Percentiles rank a stretch among this genome's conserved stretches.
Evolutionary conservation across 2,113 vertebrate species (phyloP).

Genomic region (Lophura nycthemera): DNA sequence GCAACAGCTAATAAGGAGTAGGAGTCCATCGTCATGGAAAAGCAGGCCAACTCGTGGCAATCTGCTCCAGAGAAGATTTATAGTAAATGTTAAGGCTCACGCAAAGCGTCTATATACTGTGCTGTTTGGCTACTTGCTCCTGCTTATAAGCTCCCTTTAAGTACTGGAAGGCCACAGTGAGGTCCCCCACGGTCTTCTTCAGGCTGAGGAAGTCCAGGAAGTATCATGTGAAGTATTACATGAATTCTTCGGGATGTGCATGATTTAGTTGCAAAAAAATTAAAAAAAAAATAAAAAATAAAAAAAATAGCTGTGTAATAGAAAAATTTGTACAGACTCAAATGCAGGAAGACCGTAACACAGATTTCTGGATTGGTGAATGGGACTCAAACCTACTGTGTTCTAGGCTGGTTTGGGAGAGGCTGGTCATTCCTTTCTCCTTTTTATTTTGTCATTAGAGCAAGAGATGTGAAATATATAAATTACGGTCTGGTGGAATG

Average conservation of each 20-base stretch:
- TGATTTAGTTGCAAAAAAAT: not conserved
- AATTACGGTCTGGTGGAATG: not conserved
- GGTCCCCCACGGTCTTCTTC: not conserved
- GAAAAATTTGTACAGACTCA: not conserved
- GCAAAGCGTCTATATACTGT: not conserved
- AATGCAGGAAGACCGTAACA: not conserved
- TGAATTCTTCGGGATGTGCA: not conserved
- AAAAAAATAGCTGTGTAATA: too few relatives aligned
- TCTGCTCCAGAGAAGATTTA: not conserved
- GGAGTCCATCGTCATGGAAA: too few relatives aligned
- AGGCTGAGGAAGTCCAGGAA: not conserved
- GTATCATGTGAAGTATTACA: not conserved
- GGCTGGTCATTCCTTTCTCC: not conserved
- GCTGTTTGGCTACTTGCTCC: not conserved
- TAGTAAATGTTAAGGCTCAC: not conserved
- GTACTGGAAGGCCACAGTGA: not conserved
- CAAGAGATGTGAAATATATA: not conserved
- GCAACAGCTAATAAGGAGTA: not conserved
- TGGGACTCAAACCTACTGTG: rapidly evolving
- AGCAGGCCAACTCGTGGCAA: not conserved
- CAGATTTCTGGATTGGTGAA: rapidly evolving
- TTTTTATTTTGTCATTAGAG: not conserved
- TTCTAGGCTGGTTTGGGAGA: not conserved
- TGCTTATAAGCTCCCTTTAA: not conserved
- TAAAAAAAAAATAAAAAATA: not conserved